Evolutionary conservation across 1,140 invertebrate genomes (phyloP).

Genomic region (Leptinotarsa defecta): DNA sequence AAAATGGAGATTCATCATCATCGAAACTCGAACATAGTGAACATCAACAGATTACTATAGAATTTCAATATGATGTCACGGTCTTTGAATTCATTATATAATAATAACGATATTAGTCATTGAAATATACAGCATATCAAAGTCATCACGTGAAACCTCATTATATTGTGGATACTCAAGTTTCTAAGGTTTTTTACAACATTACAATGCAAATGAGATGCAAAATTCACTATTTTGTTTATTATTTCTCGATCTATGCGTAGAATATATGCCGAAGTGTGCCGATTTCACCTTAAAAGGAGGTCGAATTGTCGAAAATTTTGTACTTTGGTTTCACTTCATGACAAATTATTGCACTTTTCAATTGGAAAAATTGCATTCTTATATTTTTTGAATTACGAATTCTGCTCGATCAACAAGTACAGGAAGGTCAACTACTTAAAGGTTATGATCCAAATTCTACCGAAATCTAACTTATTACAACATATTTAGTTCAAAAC

Average conservation of each 20-base stretch:
- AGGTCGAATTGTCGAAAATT: conserved; percentile 1
- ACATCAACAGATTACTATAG: neutral
- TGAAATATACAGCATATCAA: neutral
- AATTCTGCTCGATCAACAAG: too few relatives aligned
- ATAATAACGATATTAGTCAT: conserved; percentile 9
- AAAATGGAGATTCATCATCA: too few relatives aligned
- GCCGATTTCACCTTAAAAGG: conserved; percentile 5
- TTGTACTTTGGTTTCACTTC: neutral
- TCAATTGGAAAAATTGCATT: neutral
- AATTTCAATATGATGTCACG: neutral
- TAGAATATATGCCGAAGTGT: neutral
- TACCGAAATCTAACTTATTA: too few relatives aligned
- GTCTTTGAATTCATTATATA: conserved; percentile 9
- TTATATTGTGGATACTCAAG: neutral
- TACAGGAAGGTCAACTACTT: too few relatives aligned
- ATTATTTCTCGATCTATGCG: neutral
- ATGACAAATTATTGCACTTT: neutral
- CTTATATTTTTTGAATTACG: too few relatives aligned
- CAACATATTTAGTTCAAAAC: too few relatives aligned
- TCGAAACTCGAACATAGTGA: too few relatives aligned
- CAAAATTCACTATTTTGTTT: neutral
- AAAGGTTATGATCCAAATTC: too few relatives aligned
- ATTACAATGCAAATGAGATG: conserved; percentile 3
- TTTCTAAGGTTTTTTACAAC: neutral
- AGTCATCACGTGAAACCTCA: neutral